Evolutionary conservation across 1,140 invertebrate genomes (phyloP), one percentile per base, ranked within the genome.

Genomic region (Mercenaria mercenaria): DNA sequence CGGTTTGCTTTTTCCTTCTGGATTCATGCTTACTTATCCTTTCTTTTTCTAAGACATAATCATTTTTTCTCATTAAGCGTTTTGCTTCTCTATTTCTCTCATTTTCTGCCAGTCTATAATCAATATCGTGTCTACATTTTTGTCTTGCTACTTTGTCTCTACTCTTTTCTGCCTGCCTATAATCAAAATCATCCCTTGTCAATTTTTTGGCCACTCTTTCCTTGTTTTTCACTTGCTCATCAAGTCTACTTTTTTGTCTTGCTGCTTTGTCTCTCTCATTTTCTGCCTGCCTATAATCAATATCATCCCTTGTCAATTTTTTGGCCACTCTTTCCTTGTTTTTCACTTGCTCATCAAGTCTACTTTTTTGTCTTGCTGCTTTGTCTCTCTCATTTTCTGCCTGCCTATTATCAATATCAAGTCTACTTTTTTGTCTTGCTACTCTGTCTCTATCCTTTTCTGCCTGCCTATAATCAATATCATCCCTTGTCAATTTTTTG

Each of bases 1-100:
- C 67, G 26, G 79, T 88, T 67, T 18, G 64, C 1, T 26, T n/a
- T 67, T 77, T 47, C 26, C 37, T 47, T 20, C 74, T 37, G 2
- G 1, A 47, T 10, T 15, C 3, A 23, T 88, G 85, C 47, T 88
- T 88, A 37, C 43, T 56, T 37, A 77, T 47, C 56, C 84, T 56
- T 87, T 87, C 84, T 87, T 59, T 87, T 39, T 87, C 84, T 77
- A 39, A 43, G n/a, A 20, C 37, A 61, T 39, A 77, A 43, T 43
- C 43, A n/a, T 76, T 43, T 26, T 18, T 34, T 52, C 84, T 29
- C 56, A 43, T 74, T 23, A 11, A 23, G 41, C 61, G 23, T 79
- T 80, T 88, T 50, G 56, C 39, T 29, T 43, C 64, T 18, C n/a
- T 39, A 61, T 39, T 18, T 15, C 4, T 34, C 29, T 43, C 29